These are phyloP conservation scores for Biston betularia DNA, from an alignment of 2,888 invertebrate species.

Conservation along the genomic window DNA sequence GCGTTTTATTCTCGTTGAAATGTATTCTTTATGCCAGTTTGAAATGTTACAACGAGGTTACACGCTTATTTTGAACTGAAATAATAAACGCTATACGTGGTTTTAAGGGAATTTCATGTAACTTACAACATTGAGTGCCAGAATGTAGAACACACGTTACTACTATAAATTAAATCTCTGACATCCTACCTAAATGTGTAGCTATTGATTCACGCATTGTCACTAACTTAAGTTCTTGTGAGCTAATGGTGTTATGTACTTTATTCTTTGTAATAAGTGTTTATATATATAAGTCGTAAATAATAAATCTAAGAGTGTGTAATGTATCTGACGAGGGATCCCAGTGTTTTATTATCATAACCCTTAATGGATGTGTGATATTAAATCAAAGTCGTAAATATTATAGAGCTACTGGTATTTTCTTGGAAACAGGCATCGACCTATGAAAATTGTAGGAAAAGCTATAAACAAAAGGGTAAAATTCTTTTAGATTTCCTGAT, in stretches of 20 bases:
- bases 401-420: constrained; percentile 24
- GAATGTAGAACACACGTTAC: too few species aligned
- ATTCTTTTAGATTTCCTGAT: too few species aligned
- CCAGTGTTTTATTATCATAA: constrained; percentile 50
- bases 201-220: background rate
- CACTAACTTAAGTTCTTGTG: background rate
- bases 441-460: background rate
- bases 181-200: background rate
- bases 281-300: constrained; percentile 23
- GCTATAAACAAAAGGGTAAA: too few species aligned
- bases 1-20: too few species aligned
- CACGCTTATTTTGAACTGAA: too few species aligned
- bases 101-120: too few species aligned
- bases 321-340: constrained; percentile 29
- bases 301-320: constrained; percentile 19
- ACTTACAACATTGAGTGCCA: too few species aligned
- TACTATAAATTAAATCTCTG: background rate
- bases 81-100: background rate
- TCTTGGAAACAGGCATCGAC: constrained; percentile 11
- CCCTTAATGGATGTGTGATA: constrained; percentile 45
- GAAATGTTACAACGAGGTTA: too few species aligned
- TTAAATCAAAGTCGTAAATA: constrained; percentile 44
- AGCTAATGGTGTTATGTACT: background rate
- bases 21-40: too few species aligned
- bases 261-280: constrained; percentile 22